phyloP scores from a whole-genome alignment of 2,888 invertebrate species.

The Sicus ferrugineus region DNA sequence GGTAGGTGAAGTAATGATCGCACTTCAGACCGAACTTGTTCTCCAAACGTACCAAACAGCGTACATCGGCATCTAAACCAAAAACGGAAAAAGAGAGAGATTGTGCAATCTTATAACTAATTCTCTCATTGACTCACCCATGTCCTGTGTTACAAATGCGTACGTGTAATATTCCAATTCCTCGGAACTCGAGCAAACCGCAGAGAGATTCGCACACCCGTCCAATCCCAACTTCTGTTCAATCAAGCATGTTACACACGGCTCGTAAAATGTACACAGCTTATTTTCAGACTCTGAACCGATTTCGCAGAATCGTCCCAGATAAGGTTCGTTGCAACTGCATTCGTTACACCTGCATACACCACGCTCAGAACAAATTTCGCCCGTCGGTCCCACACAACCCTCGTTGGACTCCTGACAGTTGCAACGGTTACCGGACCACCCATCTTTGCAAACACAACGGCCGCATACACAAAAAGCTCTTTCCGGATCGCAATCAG shows the following conservation, averaged over 20 bases:
- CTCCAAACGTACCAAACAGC: constrained; percentile 55
- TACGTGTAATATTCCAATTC: constrained; percentile 50
- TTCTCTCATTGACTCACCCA: constrained; percentile 39
- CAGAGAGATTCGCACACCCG: constrained; percentile 50
- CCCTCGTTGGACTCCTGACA: constrained; percentile 66
- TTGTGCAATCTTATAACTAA: not conserved
- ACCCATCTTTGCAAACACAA: constrained; percentile 73
- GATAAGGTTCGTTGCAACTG: constrained; percentile 50
- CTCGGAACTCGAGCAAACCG: constrained; percentile 53
- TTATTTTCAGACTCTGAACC: constrained; percentile 56
- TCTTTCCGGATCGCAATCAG: constrained; percentile 70
- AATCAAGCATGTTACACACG: constrained; percentile 60
- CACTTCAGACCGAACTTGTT: constrained; percentile 56
- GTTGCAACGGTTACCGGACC: constrained; percentile 68
- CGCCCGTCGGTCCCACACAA: constrained; percentile 68
- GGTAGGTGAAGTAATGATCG: constrained; percentile 57
- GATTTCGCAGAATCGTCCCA: constrained; percentile 60
- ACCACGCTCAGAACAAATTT: constrained; percentile 77
- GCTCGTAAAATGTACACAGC: constrained; percentile 59
- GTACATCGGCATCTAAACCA: constrained; percentile 43
- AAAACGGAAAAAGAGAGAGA: not conserved
- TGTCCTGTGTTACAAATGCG: constrained; percentile 49
- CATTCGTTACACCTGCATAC: constrained; percentile 76
- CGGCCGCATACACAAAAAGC: constrained; percentile 80
- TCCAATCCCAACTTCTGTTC: constrained; percentile 49